Percentiles rank a stretch among this genome's conserved stretches.
Evolutionary conservation across 2,113 vertebrate species (phyloP).

Genomic region (Tamias sibiricus): DNA sequence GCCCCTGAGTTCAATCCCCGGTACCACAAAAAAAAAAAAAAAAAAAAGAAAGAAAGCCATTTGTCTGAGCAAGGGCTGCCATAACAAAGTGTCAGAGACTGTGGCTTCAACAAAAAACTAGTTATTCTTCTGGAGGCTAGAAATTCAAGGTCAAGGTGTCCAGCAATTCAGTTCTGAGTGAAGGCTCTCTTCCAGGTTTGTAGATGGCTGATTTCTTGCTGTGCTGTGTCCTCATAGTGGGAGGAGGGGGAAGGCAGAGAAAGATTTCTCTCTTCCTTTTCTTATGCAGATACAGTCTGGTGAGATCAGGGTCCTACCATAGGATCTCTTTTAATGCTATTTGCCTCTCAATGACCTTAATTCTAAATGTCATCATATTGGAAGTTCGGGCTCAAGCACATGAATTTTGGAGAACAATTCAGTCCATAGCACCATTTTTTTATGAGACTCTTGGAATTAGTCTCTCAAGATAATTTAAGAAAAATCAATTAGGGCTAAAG

Average conservation of each 20-base stretch:
- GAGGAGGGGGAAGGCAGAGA: rapidly evolving
- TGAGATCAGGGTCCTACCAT: not conserved
- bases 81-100: not conserved
- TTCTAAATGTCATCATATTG: not conserved
- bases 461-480: too few species aligned
- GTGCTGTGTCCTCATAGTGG: not conserved
- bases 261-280: not conserved
- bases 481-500: not conserved
- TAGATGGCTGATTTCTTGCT: too few species aligned
- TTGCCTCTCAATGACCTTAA: not conserved
- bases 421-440: too few species aligned
- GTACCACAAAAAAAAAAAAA: too few species aligned
- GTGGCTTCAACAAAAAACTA: not conserved
- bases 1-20: too few species aligned
- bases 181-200: not conserved
- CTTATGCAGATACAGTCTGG: not conserved
- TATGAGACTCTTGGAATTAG: too few species aligned
- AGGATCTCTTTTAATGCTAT: too few species aligned
- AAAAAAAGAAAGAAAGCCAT: too few species aligned
- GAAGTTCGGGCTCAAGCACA: too few species aligned
- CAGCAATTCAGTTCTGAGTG: too few species aligned
- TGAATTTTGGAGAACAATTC: too few species aligned
- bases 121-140: not conserved
- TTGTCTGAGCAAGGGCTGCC: not conserved
- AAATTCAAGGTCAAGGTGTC: too few species aligned